Evolutionary conservation across 2,888 invertebrate genomes (phyloP), one percentile per base, ranked within the genome.

Genomic region (Cataglyphis cursor): DNA sequence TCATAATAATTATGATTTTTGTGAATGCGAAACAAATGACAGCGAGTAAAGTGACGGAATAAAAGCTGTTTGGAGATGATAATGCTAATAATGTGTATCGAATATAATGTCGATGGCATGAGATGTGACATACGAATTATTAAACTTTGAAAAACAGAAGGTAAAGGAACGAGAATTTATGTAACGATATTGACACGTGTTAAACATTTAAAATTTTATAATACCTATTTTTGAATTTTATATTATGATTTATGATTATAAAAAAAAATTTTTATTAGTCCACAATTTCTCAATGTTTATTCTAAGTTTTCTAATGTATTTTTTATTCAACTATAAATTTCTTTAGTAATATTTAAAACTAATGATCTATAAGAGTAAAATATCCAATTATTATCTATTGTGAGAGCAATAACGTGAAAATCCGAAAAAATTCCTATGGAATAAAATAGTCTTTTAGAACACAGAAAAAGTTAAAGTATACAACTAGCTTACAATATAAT

Each of bases 401-500:
- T 31, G 35, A 64, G 9, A 61, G 8, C 18, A n/a, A 62, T 51
- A 73, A 44, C 44, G 15, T 35, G 21, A 74, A 74, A 74, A 62
- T 9, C 9, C 15, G n/a, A 28, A 10, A 28, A 28, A 66, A 66
- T n/a, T 54, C 1, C 18, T 9, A 6, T 3, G n/a, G 28, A 15
- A n/a, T 51, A 64, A 61, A 73, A 73, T 12, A 57, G 4, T 21
- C 18, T 18, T 15, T 15, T 48, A 21, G 8, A n/a, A 51, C 2
- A 38, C 15, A 57, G 41, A 12, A 62, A 41, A 24, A 38, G n/a
- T 28, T 54, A 15, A 51, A 54, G 28, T 15, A 24, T 24, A 9
- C 66, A 64, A 64, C 35, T 35, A 76, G 54, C n/a, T 76, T 38
- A 28, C 66, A 9, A 21, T 68, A 66, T 28, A 54, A 76, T 41